These are phyloP conservation scores for Lepilemur septentrionalis DNA, from an alignment of 2,797 vertebrate genomes.

Conservation along the genomic window DNA sequence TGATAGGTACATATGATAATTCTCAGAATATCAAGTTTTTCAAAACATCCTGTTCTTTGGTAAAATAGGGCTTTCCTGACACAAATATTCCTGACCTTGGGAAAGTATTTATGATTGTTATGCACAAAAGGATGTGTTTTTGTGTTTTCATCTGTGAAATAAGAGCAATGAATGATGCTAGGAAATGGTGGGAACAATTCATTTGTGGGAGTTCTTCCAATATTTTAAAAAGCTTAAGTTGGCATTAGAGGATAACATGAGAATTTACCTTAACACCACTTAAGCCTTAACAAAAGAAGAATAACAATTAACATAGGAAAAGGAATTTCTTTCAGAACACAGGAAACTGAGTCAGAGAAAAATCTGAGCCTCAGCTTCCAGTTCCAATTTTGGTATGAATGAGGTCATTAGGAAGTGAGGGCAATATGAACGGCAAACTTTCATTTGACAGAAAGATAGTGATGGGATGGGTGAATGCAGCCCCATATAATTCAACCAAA, in stretches of 20 bases:
- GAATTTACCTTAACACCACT: slow-evolving; percentile 63
- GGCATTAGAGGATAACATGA: slow-evolving; percentile 31
- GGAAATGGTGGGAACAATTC: slow-evolving; percentile 57
- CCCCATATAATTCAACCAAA: not conserved
- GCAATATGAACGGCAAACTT: not conserved
- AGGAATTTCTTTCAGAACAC: slow-evolving; percentile 60
- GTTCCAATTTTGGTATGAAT: slow-evolving; percentile 18
- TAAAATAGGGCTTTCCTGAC: slow-evolving; percentile 62
- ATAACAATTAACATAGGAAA: slow-evolving; percentile 48
- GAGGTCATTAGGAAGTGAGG: slow-evolving; percentile 27
- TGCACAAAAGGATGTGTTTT: slow-evolving; percentile 62
- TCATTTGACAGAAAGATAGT: not conserved
- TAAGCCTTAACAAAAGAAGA: slow-evolving; percentile 74
- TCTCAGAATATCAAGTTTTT: slow-evolving; percentile 42
- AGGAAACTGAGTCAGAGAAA: slow-evolving; percentile 71
- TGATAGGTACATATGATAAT: not conserved
- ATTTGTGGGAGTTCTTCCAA: slow-evolving; percentile 56
- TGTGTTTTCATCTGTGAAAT: slow-evolving; percentile 48
- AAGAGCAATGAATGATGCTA: slow-evolving; percentile 32
- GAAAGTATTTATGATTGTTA: slow-evolving; percentile 61
- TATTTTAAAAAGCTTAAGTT: slow-evolving; percentile 23
- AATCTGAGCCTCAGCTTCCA: not conserved
- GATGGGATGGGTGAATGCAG: not conserved
- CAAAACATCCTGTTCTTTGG: slow-evolving; percentile 73
- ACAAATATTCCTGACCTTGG: slow-evolving; percentile 57